These are phyloP conservation scores for Herpetotheres cachinnans DNA, from an alignment of 2,113 vertebrate genomes.

Conservation along the genomic window DNA sequence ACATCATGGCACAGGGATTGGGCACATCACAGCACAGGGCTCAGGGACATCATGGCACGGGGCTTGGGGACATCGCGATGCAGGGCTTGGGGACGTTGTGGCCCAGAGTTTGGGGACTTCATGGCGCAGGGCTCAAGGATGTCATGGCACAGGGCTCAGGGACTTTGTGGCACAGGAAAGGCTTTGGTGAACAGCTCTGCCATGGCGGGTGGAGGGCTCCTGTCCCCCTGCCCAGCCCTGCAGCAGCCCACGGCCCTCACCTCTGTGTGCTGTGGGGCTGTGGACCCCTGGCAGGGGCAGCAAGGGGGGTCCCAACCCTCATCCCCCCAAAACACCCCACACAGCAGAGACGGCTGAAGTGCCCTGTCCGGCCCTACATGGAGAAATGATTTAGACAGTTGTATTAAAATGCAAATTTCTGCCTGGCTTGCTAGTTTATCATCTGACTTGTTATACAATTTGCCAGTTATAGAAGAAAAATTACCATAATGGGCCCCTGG, in stretches of 20 bases:
- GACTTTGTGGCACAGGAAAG: accelerated
- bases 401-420: constrained; percentile 93
- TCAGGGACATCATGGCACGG: accelerated
- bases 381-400: constrained; percentile 78
- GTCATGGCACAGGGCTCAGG: accelerated
- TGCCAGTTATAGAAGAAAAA: constrained; percentile 85
- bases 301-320: not conserved
- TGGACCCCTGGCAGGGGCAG: not conserved
- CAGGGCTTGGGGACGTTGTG: accelerated
- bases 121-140: not conserved
- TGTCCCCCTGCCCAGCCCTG: accelerated
- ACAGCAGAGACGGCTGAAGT: not conserved
- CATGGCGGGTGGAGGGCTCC: accelerated
- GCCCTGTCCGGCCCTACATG: constrained; percentile 27
- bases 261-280: accelerated
- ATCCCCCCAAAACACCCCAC: not conserved
- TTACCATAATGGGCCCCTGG: constrained; percentile 83
- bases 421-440: constrained; percentile 85
- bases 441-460: constrained; percentile 82
- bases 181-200: not conserved
- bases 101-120: not conserved
- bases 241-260: not conserved
- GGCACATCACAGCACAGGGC: accelerated
- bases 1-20: not conserved
- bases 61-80: accelerated